Evolutionary conservation across 2,797 vertebrate genomes (phyloP).

Genomic region (Chromobotia macracanthus): DNA sequence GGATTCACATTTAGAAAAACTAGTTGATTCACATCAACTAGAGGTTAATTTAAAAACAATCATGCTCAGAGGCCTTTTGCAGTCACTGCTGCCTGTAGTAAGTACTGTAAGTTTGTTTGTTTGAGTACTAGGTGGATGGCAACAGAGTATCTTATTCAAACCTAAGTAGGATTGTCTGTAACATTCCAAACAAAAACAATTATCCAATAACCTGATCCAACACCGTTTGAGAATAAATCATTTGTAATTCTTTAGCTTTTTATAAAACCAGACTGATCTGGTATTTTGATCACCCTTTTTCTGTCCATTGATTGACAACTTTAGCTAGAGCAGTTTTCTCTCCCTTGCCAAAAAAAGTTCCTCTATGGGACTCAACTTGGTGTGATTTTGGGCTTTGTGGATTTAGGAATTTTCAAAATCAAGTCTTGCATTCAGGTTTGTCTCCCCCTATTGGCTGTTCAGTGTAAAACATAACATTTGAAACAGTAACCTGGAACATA

Average conservation of each 20-base stretch:
- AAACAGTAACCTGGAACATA: not conserved
- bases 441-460: conserved; percentile 19
- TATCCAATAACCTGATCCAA: too few species aligned
- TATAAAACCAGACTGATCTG: too few species aligned
- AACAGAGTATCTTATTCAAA: not conserved
- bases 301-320: not conserved
- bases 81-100: too few species aligned
- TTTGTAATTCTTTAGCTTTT: too few species aligned
- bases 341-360: not conserved
- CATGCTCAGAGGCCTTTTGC: too few species aligned
- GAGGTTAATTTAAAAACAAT: too few species aligned
- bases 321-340: not conserved
- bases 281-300: not conserved
- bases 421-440: not conserved
- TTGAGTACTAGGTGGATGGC: not conserved
- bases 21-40: too few species aligned
- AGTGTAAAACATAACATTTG: not conserved
- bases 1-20: too few species aligned
- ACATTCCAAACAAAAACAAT: too few species aligned
- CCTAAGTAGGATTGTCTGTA: too few species aligned
- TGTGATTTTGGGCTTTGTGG: not conserved
- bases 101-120: too few species aligned
- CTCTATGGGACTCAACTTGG: not conserved
- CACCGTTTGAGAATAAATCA: not conserved
- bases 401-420: not conserved